These are phyloP conservation scores for Neoniphon sammara DNA, from an alignment of 2,797 vertebrate genomes.

Conservation along the genomic window DNA sequence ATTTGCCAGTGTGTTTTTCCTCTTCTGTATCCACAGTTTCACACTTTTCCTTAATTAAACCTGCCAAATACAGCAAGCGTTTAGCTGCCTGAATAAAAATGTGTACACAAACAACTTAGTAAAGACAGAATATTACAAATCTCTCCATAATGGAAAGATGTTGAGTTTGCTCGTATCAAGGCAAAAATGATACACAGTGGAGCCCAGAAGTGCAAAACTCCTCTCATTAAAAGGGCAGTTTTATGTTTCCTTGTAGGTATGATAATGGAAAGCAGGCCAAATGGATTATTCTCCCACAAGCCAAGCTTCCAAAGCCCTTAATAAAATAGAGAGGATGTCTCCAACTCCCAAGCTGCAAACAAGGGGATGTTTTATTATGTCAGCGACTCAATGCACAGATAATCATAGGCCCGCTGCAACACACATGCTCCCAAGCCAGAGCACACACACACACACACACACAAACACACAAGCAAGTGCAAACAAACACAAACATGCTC, in stretches of 20 bases:
- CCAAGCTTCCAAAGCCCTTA: slow-evolving; percentile 42
- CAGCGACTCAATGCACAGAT: slow-evolving; percentile 47
- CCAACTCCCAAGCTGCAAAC: slow-evolving; percentile 49
- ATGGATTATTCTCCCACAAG: slow-evolving; percentile 20
- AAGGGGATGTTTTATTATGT: slow-evolving; percentile 49
- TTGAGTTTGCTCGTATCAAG: slow-evolving; percentile 29
- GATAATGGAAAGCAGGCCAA: background rate
- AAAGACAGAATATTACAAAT: slow-evolving; percentile 39
- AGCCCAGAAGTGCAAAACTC: slow-evolving; percentile 18
- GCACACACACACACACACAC: too few species aligned
- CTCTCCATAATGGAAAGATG: slow-evolving; percentile 52
- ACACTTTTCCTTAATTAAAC: too few species aligned
- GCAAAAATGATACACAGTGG: background rate
- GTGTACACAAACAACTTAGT: slow-evolving; percentile 33
- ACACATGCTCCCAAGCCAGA: background rate
- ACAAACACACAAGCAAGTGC: too few species aligned
- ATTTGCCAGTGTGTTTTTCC: too few species aligned
- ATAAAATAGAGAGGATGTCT: slow-evolving; percentile 49
- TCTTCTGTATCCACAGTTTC: too few species aligned
- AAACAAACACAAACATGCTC: background rate
- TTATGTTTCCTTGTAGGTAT: slow-evolving; percentile 39
- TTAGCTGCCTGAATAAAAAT: slow-evolving; percentile 42
- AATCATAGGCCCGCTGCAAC: background rate
- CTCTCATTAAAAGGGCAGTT: slow-evolving; percentile 24
- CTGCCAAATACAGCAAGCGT: too few species aligned